Percentiles rank a stretch among this genome's conserved stretches.
Conservation (phyloP, 2,113 vertebrate genomes). For the Dicentrarchus labrax region DNA sequence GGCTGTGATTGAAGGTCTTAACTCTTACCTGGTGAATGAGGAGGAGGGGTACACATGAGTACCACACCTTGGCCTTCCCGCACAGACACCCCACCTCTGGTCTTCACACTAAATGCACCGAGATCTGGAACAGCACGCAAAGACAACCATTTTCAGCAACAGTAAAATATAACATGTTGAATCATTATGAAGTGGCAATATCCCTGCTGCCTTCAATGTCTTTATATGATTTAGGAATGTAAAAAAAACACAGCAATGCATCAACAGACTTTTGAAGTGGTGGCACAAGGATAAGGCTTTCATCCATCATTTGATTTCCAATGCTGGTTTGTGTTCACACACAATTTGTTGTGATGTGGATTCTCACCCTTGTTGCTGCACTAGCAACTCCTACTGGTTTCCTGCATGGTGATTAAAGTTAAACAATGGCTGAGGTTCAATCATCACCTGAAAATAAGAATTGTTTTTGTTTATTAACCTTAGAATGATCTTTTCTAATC, state of each 20-base stretch:
- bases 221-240: no score
- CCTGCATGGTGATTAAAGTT: slow-evolving; percentile 1
- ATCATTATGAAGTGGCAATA: background rate
- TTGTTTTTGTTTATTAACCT: no score
- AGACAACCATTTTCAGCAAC: slow-evolving; percentile 7
- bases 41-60: slow-evolving; percentile 94
- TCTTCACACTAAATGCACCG: slow-evolving; percentile 90
- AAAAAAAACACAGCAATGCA: background rate
- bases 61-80: slow-evolving; percentile 98
- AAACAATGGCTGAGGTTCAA: background rate
- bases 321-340: background rate
- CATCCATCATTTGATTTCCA: background rate
- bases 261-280: background rate
- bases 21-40: slow-evolving; percentile 93
- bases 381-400: background rate
- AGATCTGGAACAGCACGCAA: slow-evolving; percentile 86
- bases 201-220: background rate
- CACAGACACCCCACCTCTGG: slow-evolving; percentile 93
- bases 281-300: background rate
- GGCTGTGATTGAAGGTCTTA: background rate
- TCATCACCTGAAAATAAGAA: no score
- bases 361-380: background rate
- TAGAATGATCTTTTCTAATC: no score
- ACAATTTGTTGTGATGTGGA: background rate
- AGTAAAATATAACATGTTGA: background rate